Evolutionary conservation across 2,888 invertebrate genomes (phyloP), one percentile per base, ranked within the genome.

Genomic region (Cephus rjabovi): DNA sequence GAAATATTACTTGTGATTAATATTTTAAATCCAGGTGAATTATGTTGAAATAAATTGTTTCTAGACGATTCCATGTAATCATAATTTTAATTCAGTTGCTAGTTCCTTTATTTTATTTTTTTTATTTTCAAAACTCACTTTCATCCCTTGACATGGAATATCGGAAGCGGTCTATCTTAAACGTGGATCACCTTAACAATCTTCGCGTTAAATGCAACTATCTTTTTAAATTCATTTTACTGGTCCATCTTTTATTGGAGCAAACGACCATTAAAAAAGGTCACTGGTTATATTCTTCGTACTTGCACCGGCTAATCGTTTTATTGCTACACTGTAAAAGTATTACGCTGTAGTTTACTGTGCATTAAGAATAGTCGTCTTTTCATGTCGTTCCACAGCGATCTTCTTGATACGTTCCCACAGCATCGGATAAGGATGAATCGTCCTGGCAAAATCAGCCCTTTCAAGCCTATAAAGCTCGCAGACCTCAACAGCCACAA

Each of bases 401-500:
- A 91, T 90, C 79, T 90, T 90, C 81, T 89, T 90, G 68, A 91
- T 90, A 73, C 88, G 86, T n/a, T 91, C 91, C 91, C 91, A 91
- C 0, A 91, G 81, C 86, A 91, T 87, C 0, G 91, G 91, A 82
- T 91, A 91, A 4, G 90, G 90, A 81, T 91, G 89, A 81, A 91
- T 90, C 34, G 90, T 91, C 70, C 89, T 86, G 11, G 86, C 86
- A 40, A 92, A 92, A 83, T 91, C 91, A 1, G 80, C 87, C 56
- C 91, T 87, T 73, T 89, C 88, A 15, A 92, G 83, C 37, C 90
- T 88, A 79, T 92, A 92, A 73, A 92, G 83, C 78, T 92, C 91
- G 85, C 92, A 92, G n/a, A 87, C 84, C 76, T 91, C 91, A 3
- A 92, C 89, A 0, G 92, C 92, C 9, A 92, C 86, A 2, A 92